Base-by-base conservation (phyloP, 2,797 vertebrate genomes). In the Ambastaia sidthimunki region DNA sequence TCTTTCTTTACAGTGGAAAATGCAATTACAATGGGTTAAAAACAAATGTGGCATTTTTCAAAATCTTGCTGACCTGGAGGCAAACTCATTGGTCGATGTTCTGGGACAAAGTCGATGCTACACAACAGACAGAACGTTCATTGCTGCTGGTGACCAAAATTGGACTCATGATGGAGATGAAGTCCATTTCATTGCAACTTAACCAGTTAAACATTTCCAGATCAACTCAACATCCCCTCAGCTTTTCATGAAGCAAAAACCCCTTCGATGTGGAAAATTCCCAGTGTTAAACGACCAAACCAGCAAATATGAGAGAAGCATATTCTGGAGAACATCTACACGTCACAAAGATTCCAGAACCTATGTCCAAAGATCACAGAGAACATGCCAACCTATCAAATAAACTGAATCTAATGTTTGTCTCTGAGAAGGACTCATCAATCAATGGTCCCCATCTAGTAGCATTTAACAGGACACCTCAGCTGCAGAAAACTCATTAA, bases 11-110 rank as follows among this genome's bases (percentile, higher is more conserved):
- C 1, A 12, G 18, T 68, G 66, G 59, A 76, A 83, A 76, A 71
- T 41, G 60, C 50, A 44, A 73, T 71, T 74, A 63, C 68, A 80
- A 72, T 72, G 52, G 21, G 69, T 77, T 80, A 80, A 83, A 83
- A 80, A 80, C 73, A 80, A 83, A 80, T 52, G 18, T 67, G n/a
- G 18, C 48, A 48, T 60, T 66, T 48, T 77, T 77, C 23, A 52
- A 76, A 21, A 66, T 41, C 37, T 41, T 41, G 37, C 41, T 57
- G 52, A 60, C 34, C 66, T 69, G 11, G 50, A 44, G 28, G 18
- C 31, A 6, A 18, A 31, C 28, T 52, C 7, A 5, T 44, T 47
- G 21, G 31, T 28, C 31, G 57, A 54, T 76, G 52, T 59, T 72
- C 18, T 59, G 21, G 6, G 34, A 16, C 23, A 25, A 54, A 3